phyloP scores from a whole-genome alignment of 2,797 vertebrate genomes.

The Otus scops region DNA sequence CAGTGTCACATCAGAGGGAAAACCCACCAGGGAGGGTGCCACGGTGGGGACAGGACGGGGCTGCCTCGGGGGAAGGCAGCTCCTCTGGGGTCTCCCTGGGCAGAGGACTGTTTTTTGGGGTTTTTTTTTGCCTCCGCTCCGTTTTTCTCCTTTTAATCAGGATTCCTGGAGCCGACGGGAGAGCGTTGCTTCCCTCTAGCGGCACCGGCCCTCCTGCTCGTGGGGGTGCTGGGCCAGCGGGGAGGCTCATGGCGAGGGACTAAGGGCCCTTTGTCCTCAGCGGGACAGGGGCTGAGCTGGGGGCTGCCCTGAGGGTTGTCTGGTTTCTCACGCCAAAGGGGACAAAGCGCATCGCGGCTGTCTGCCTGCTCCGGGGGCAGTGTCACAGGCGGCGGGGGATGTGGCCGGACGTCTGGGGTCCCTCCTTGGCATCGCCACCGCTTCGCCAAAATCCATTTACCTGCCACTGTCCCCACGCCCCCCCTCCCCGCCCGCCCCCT shows the following conservation, averaged over 20 bases:
- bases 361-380: not conserved
- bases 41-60: not conserved
- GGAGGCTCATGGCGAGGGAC: not conserved
- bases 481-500: no score
- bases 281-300: not conserved
- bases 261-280: not conserved
- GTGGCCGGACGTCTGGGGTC: not conserved
- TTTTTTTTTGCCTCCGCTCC: accelerated
- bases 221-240: accelerated
- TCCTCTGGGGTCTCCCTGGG: not conserved
- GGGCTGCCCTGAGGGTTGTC: not conserved
- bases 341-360: not conserved
- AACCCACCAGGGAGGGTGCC: no score
- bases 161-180: not conserved
- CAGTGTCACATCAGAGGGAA: not conserved
- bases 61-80: not conserved
- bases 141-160: accelerated
- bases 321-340: not conserved
- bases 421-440: not conserved
- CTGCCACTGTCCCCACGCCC: no score
- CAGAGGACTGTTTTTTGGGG: accelerated
- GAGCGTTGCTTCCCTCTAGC: slow-evolving; percentile 15
- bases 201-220: not conserved
- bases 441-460: not conserved
- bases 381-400: not conserved